Conservation (phyloP, 2,113 vertebrate genomes). For the Rhinichthys klamathensis region DNA sequence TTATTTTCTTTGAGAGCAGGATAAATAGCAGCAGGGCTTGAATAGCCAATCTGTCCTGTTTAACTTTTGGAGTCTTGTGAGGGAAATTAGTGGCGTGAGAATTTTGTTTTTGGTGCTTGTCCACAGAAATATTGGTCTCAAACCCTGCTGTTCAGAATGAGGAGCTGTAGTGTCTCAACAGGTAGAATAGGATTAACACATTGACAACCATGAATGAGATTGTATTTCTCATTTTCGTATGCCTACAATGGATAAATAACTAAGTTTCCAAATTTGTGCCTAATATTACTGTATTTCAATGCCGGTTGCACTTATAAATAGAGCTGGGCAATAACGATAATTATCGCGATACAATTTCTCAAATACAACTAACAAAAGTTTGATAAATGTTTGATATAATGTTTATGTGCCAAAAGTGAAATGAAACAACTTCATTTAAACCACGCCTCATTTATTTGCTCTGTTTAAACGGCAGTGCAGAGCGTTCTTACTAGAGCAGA, state of each 20-base stretch:
- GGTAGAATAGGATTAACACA: conserved; percentile 33
- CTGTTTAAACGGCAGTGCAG: too few relatives aligned
- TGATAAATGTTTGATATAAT: too few relatives aligned
- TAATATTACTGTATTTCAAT: not conserved
- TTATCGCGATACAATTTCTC: too few relatives aligned
- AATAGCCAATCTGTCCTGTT: conserved; percentile 59
- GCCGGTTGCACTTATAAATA: not conserved
- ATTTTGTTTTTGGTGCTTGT: conserved; percentile 57
- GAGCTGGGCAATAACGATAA: too few relatives aligned
- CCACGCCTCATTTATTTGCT: too few relatives aligned
- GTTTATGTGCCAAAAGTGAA: too few relatives aligned
- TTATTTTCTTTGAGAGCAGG: conserved; percentile 68
- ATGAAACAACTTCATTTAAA: too few relatives aligned
- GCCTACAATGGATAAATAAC: not conserved
- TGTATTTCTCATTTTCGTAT: not conserved
- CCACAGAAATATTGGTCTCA: conserved; percentile 37
- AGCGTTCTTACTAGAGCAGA: too few relatives aligned
- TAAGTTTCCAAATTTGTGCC: not conserved
- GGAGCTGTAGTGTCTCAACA: conserved; percentile 31
- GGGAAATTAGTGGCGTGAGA: conserved; percentile 49
- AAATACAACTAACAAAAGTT: too few relatives aligned
- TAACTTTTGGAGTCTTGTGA: conserved; percentile 52
- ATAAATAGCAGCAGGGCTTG: conserved; percentile 68
- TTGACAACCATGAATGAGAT: not conserved
- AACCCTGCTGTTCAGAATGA: conserved; percentile 75